These are phyloP conservation scores for Carassius carassius DNA, from an alignment of 2,113 vertebrate species.

Conservation along the genomic window DNA sequence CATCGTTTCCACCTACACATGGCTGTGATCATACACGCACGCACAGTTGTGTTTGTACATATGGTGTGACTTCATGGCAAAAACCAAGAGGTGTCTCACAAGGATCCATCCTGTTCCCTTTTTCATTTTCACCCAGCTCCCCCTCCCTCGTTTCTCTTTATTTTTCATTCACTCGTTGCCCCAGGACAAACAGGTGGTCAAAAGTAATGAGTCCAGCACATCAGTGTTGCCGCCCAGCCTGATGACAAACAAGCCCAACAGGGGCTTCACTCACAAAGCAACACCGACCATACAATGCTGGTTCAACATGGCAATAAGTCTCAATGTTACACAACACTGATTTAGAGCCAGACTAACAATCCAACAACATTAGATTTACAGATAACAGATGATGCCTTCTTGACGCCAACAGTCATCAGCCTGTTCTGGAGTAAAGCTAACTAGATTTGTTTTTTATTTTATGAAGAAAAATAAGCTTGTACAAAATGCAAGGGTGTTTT, in stretches of 20 bases:
- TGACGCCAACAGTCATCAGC: not conserved
- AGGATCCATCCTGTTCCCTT: slow-evolving; percentile 21
- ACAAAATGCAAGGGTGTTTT: not conserved
- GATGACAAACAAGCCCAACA: slow-evolving; percentile 72
- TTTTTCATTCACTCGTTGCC: slow-evolving; percentile 55
- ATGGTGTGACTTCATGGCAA: slow-evolving; percentile 37
- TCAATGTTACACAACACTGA: slow-evolving; percentile 35
- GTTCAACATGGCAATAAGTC: slow-evolving; percentile 16
- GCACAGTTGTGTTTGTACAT: slow-evolving; percentile 30
- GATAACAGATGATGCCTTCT: slow-evolving; percentile 15
- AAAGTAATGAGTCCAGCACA: slow-evolving; percentile 77
- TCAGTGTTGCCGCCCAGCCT: slow-evolving; percentile 63
- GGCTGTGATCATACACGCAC: slow-evolving; percentile 58
- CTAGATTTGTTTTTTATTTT: too few species aligned
- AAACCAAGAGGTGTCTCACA: slow-evolving; percentile 46
- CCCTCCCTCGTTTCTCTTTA: slow-evolving; percentile 8
- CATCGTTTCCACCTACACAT: slow-evolving; percentile 45
- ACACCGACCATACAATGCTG: not conserved
- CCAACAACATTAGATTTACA: not conserved
- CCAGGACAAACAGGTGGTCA: slow-evolving; percentile 78
- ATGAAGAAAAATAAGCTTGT: not conserved
- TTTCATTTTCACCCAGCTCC: slow-evolving; percentile 38
- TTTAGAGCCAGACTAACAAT: slow-evolving; percentile 27
- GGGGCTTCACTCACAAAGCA: slow-evolving; percentile 54
- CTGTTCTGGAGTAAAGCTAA: not conserved